phyloP scores from a whole-genome alignment of 2,113 vertebrate genomes.

The Pachycephala philippinensis region DNA sequence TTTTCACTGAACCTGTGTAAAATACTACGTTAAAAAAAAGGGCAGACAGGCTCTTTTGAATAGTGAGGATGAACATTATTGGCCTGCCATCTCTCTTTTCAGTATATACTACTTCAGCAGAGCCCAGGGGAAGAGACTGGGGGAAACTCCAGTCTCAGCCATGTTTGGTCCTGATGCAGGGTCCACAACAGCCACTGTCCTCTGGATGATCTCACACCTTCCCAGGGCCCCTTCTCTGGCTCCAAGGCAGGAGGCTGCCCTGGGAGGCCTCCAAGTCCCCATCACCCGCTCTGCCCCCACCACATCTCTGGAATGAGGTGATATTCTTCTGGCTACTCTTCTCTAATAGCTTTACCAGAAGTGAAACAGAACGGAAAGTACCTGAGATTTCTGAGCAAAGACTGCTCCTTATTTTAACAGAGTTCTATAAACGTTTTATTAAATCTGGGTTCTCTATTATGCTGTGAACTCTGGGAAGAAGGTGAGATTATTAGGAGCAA shows the following conservation, averaged over 20 bases:
- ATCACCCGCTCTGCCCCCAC: not conserved
- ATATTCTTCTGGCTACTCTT: not conserved
- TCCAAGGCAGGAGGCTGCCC: not conserved
- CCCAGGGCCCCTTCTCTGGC: not conserved
- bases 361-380: not conserved
- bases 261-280: not conserved
- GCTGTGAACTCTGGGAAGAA: not conserved
- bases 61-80: not conserved
- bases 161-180: not conserved
- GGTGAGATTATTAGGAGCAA: not conserved
- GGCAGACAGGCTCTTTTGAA: not conserved
- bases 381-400: not conserved
- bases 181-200: not conserved
- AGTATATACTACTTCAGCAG: not conserved
- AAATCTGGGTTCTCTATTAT: not conserved
- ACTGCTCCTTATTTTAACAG: not conserved
- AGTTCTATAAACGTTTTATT: not conserved
- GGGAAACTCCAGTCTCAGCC: not conserved
- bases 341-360: slow-evolving; percentile 10
- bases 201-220: not conserved
- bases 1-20: not conserved
- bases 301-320: not conserved
- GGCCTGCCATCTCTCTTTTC: not conserved
- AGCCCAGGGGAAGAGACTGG: not conserved
- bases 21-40: not conserved